Base-by-base conservation (phyloP, 2,797 vertebrate genomes). In the Lepus oiostolus region DNA sequence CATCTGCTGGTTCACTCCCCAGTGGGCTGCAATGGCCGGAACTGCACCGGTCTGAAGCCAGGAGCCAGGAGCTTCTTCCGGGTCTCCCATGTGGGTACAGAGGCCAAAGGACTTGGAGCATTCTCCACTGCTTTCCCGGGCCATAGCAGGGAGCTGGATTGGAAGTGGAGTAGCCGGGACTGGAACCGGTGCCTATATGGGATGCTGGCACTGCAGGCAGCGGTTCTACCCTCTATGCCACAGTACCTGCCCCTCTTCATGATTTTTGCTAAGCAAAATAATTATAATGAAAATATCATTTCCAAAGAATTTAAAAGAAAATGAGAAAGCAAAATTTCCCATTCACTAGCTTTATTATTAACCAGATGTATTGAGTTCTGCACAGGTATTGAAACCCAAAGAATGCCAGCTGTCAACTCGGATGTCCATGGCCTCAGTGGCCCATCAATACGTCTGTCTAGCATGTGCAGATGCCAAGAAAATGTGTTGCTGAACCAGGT, bases 221-320 rank as follows among this genome's bases (percentile, higher is more conserved):
- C 7, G 42, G 42, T 8, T 42, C 42, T 42, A 42, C 42, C 42
- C 42, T 42, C 42, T 42, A 42, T 42, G 42, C 42, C 42, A 42
- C 42, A 42, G 42, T 8, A 42, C 42, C 42, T 42, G 42, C 42
- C 42, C 42, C 42, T 42, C 42, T 63, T 91, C 65, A 85, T 1
- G 1, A 14, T 26, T 95, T 72, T 89, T 94, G 76, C 87, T 93
- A 95, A 95, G 83, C 50, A 86, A 95, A 97, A 75, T 30, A 74
- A 93, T 91, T 85, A 30, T 42, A 94, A 85, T 30, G 70, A 83
- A 96, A 93, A 96, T 62, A 88, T 19, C 22, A 42, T 85, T 96
- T 94, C 47, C 4, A 47, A 92, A 85, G 54, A 63, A 63, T 54
- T 90, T 68, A 77, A 71, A 67, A 88, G 71, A 82, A 94, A 96